These are phyloP conservation scores for Plutomurus gul DNA, from an alignment of 1,140 invertebrate species.

Conservation along the genomic window DNA sequence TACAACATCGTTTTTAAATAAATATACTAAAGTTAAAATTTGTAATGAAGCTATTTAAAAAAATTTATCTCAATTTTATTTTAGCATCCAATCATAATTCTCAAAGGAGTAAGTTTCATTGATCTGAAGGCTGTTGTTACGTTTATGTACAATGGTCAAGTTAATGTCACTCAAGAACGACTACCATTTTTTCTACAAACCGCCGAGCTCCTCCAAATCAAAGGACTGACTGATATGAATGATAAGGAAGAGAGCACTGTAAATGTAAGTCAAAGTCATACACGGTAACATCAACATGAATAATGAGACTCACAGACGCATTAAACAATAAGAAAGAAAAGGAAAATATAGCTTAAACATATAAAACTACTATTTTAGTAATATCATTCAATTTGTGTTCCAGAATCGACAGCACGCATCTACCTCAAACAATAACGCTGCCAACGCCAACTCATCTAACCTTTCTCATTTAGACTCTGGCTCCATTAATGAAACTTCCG, in stretches of 20 bases:
- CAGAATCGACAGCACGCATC: not conserved
- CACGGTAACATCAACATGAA: constrained; percentile 1
- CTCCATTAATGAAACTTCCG: not conserved
- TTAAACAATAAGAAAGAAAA: not conserved
- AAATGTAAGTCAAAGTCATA: constrained; percentile 34
- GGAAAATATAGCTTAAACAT: not conserved
- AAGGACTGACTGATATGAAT: constrained; percentile 63
- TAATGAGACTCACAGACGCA: not conserved
- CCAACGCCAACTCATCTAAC: not conserved
- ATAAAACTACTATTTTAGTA: not conserved
- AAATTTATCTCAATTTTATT: too few species aligned
- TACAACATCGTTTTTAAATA: too few species aligned
- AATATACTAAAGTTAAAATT: too few species aligned
- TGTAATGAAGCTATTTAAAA: too few species aligned
- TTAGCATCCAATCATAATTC: constrained; percentile 64
- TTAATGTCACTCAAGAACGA: constrained; percentile 69
- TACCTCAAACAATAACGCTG: not conserved
- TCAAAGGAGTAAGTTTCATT: constrained; percentile 60
- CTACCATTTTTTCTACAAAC: constrained; percentile 68
- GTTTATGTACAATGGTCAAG: constrained; percentile 67
- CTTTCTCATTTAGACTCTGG: constrained; percentile 1
- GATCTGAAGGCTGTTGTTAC: constrained; percentile 62
- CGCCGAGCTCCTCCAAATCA: constrained; percentile 68
- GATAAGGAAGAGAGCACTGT: constrained; percentile 50
- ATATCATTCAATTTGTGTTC: not conserved